Base-by-base conservation (phyloP, 2,888 invertebrate species). In the Andricus curvator region DNA sequence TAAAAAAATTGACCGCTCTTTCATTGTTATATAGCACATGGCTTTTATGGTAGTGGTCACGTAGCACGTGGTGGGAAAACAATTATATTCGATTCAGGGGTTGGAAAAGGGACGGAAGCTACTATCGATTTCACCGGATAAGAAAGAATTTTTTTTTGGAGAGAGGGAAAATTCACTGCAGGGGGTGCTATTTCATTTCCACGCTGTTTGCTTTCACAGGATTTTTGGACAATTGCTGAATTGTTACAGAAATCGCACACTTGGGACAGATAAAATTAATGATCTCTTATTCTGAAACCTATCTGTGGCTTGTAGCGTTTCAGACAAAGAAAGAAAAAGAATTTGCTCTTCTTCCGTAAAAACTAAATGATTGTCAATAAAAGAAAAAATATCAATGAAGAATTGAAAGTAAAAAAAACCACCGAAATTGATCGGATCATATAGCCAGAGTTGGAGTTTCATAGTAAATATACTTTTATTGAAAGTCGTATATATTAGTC, bases 101-200 rank as follows among this genome's bases (percentile, higher is more conserved):
- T n/a, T 11, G n/a, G n/a, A 56, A 56, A n/a, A 56, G n/a, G 56
- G 56, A 56, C 56, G 56, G 56, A n/a, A 56, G 56, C 56, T 56
- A 51, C 51, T 56, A 56, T 56, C 56, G 56, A 56, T 56, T n/a
- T 56, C n/a, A 22, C 56, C 56, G n/a, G 56, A 56, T 56, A n/a
- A 56, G 56, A n/a, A 56, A 56, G 56, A 56, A 56, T 11, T n/a
- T 56, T n/a, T n/a, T 51, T 51, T 8, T 3, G 11, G 20, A n/a
- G 56, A 56, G 56, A 20, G 56, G 56, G 56, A 56, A 56, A 56
- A n/a, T 56, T 56, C 56, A n/a, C 56, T n/a, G n/a, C 56, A 56
- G 56, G 56, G 56, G n/a, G n/a, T n/a, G 56, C 56, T 56, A 56
- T 56, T 56, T 56, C 56, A 56, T 56, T 56, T 56, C 56, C 56